Evolutionary conservation across 2,888 invertebrate genomes (phyloP).

Genomic region (Didymodactylos carnosus): DNA sequence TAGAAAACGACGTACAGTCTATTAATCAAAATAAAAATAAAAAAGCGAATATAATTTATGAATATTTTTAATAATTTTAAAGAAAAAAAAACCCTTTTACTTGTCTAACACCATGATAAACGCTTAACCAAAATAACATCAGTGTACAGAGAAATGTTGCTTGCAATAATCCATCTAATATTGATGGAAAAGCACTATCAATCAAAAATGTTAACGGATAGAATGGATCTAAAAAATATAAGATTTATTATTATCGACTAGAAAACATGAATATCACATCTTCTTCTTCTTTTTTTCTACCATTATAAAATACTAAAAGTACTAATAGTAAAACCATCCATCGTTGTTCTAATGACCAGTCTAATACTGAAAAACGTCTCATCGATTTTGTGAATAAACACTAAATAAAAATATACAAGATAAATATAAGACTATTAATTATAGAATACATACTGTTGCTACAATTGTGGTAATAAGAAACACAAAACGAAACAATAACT

Average conservation of each 20-base stretch:
- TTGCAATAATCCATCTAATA: slow-evolving; percentile 71
- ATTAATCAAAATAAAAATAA: slow-evolving; percentile 21
- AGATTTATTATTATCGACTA: background rate
- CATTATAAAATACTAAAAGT: slow-evolving; percentile 66
- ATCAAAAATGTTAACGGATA: slow-evolving; percentile 73
- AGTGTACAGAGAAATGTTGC: slow-evolving; percentile 67
- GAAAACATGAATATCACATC: background rate
- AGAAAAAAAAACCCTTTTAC: slow-evolving; percentile 35
- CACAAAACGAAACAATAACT: slow-evolving; percentile 86
- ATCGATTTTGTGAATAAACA: slow-evolving; percentile 77
- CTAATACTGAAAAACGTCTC: slow-evolving; percentile 61
- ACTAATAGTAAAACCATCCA: slow-evolving; percentile 77
- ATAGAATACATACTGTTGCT: slow-evolving; percentile 51
- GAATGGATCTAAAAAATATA: slow-evolving; percentile 55
- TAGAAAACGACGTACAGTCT: slow-evolving; percentile 66
- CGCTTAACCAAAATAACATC: slow-evolving; percentile 76
- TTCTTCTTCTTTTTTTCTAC: slow-evolving; percentile 41
- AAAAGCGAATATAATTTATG: background rate
- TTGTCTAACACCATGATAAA: slow-evolving; percentile 81
- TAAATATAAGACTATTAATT: background rate
- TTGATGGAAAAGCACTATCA: slow-evolving; percentile 71
- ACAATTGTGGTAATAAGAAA: slow-evolving; percentile 67
- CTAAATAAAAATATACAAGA: slow-evolving; percentile 39
- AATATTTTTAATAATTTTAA: too few species aligned
- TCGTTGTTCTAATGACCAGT: slow-evolving; percentile 93